Base-by-base conservation (phyloP, 2,888 invertebrate species). In the Mycalesis mineus region DNA sequence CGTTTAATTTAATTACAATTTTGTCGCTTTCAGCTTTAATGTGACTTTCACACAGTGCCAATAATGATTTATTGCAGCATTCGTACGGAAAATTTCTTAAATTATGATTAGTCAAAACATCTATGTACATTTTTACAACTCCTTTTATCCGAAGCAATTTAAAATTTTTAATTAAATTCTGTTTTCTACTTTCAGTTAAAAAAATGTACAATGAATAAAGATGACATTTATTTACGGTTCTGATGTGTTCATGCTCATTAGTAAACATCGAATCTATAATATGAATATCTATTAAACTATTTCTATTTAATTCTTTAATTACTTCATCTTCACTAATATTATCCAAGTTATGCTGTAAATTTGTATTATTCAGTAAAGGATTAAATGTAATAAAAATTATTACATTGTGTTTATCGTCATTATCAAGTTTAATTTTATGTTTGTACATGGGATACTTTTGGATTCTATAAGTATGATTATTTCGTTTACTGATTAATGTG, bases 331-430 rank as follows among this genome's bases (percentile, higher is more conserved):
- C 68, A 51, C 58, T 61, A 22, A 74, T 17, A 22, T 11, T 48
- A 6, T 37, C 6, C 2, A 28, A 37, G 29, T 29, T 51, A 11
- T 14, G n/a, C 8, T 37, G 41, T 13, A 31, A 11, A 15, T 36
- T 44, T 36, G 55, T 52, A 33, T 62, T 55, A 44, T 64, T 61
- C 49, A 57, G 11, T 36, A 57, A 29, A 11, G 76, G 68, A 60
- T 74, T 59, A 48, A 86, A 63, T 14, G 86, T 82, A 9, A 88
- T 65, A 47, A 88, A 81, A 29, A 88, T 63, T 51, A 88, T 82
- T 4, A 82, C 60, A 54, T 68, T 74, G 53, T 75, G 71, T 64
- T 33, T 41, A 11, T 47, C 17, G 8, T 50, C 50, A 33, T 49
- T 55, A 31, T 54, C 55, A 41, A 56, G 15, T 58, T 31, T 4